phyloP scores from a whole-genome alignment of 2,113 vertebrate genomes.

The Hyla sarda region DNA sequence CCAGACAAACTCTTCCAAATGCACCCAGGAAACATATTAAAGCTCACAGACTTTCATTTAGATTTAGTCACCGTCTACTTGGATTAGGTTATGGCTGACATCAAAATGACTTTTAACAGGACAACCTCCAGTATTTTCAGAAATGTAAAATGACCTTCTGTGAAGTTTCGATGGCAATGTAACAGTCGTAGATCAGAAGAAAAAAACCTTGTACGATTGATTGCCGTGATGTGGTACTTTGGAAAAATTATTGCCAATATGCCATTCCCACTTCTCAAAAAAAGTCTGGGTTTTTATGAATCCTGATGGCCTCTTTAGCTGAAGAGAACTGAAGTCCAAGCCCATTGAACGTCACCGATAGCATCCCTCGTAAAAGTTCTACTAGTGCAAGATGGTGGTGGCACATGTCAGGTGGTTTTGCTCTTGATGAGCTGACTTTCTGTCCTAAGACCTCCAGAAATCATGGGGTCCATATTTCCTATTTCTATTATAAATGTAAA shows the following conservation, averaged over 20 bases:
- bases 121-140: not conserved
- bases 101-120: not conserved
- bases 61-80: constrained; percentile 2
- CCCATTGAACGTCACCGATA: no score
- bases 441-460: no score
- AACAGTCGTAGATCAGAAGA: not conserved
- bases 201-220: not conserved
- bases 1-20: not conserved
- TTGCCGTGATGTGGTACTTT: not conserved
- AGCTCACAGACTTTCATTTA: not conserved
- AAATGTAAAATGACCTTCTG: not conserved
- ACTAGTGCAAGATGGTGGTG: no score
- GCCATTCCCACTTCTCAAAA: not conserved
- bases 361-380: no score
- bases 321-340: no score
- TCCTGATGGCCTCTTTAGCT: no score
- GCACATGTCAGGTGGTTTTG: no score
- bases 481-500: no score
- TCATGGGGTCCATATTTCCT: no score
- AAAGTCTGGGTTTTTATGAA: not conserved
- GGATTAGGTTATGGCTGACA: not conserved
- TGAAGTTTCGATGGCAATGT: not conserved
- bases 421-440: no score
- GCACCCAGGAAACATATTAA: constrained; percentile 22
- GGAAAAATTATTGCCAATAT: not conserved